phyloP scores from a whole-genome alignment of 2,888 invertebrate genomes.

The Lasioglossum lativentre region DNA sequence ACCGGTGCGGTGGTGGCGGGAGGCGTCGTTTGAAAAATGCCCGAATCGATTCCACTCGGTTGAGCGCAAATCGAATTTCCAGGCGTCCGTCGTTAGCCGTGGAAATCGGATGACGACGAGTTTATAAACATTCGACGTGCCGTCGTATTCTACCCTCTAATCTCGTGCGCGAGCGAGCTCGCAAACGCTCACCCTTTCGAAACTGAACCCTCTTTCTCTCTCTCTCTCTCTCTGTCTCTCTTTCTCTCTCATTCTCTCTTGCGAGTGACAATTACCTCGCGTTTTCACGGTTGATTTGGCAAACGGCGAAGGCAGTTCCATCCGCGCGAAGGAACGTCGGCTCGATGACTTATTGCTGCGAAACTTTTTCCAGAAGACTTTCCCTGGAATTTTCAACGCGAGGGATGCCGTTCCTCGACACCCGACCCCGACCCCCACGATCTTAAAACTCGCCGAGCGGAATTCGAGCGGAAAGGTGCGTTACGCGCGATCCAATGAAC shows the following conservation, averaged over 20 bases:
- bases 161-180: constrained; percentile 30
- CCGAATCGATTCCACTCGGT: constrained; percentile 43
- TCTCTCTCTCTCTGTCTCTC: not conserved
- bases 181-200: constrained; percentile 40
- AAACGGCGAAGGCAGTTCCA: constrained; percentile 47
- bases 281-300: constrained; percentile 74
- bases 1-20: constrained; percentile 3
- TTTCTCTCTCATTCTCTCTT: constrained; percentile 16
- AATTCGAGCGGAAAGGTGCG: constrained; percentile 63
- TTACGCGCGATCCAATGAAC: constrained; percentile 51
- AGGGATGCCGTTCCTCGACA: constrained; percentile 3
- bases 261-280: constrained; percentile 69
- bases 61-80: constrained; percentile 40
- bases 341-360: constrained; percentile 75
- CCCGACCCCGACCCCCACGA: constrained; percentile 13
- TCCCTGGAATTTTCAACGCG: constrained; percentile 33
- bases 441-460: constrained; percentile 38
- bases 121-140: constrained; percentile 62
- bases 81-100: constrained; percentile 35
- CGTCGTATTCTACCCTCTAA: constrained; percentile 46
- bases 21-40: constrained; percentile 34
- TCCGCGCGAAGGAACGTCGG: constrained; percentile 26
- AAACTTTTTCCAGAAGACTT: constrained; percentile 72
- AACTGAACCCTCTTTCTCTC: constrained; percentile 28
- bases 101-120: constrained; percentile 52